These are phyloP conservation scores for Anastrepha obliqua DNA, from an alignment of 1,140 invertebrate genomes.

Conservation along the genomic window DNA sequence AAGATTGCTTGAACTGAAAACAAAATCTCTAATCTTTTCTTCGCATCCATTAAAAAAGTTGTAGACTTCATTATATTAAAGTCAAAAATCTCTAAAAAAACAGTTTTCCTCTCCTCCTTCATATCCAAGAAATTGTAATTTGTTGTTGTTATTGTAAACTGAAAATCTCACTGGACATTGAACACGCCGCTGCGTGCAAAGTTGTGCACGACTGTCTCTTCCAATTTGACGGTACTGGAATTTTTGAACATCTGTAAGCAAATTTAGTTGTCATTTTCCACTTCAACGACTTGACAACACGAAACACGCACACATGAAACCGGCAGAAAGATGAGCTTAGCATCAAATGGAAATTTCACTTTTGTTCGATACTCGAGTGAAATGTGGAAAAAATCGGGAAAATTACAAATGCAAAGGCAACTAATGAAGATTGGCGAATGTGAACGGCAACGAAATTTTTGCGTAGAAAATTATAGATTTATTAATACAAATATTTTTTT, in stretches of 20 bases:
- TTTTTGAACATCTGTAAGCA: slow-evolving; percentile 29
- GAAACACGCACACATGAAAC: neutral
- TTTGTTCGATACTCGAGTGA: slow-evolving; percentile 3
- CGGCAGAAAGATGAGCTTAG: neutral
- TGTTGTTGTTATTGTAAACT: neutral
- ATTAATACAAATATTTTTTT: neutral
- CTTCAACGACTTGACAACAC: slow-evolving; percentile 12
- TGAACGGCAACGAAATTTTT: neutral
- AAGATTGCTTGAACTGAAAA: too few relatives aligned
- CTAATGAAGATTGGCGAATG: neutral
- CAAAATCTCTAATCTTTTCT: too few relatives aligned
- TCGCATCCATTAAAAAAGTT: too few relatives aligned
- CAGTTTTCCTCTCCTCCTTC: too few relatives aligned
- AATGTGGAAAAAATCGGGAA: neutral
- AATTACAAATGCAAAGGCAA: neutral
- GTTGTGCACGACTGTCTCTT: neutral
- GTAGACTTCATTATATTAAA: too few relatives aligned
- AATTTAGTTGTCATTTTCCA: slow-evolving; percentile 36
- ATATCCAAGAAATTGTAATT: too few relatives aligned
- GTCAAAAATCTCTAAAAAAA: too few relatives aligned
- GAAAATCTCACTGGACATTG: neutral
- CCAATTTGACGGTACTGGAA: slow-evolving; percentile 22
- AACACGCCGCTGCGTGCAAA: neutral
- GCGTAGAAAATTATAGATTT: slow-evolving; percentile 35
- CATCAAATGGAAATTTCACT: neutral